phyloP scores from a whole-genome alignment of 2,113 vertebrate genomes.

The Prunella fulvescens region DNA sequence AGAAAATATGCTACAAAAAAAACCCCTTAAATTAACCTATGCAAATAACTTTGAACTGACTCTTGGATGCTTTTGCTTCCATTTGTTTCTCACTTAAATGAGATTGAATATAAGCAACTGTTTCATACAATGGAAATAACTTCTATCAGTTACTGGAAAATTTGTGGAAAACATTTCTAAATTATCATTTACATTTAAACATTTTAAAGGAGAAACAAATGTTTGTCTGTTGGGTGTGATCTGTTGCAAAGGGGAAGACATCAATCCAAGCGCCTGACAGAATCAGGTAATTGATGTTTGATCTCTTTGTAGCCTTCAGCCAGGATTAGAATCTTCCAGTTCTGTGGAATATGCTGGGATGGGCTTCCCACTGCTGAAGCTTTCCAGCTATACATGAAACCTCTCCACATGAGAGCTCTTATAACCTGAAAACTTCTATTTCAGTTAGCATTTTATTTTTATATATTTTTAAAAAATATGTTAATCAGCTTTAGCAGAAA shows the following conservation, averaged over 20 bases:
- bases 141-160: neutral
- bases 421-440: neutral
- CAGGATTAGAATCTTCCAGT: neutral
- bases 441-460: neutral
- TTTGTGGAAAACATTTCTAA: neutral
- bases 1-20: neutral
- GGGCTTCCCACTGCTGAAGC: neutral
- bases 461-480: neutral
- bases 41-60: slow-evolving; percentile 4
- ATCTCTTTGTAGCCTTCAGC: neutral
- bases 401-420: neutral
- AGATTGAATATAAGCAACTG: slow-evolving; percentile 23
- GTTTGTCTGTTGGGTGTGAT: neutral
- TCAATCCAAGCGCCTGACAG: neutral
- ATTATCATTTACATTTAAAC: neutral
- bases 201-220: neutral
- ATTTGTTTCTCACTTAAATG: slow-evolving; percentile 9
- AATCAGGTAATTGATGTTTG: neutral
- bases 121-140: neutral
- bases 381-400: neutral
- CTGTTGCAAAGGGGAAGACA: neutral
- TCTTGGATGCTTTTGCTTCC: slow-evolving; percentile 24
- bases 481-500: neutral
- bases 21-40: slow-evolving; percentile 7
- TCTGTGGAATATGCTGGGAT: neutral